A percentile compares a stretch with the other conserved stretches of the same genome.
phyloP scores from a whole-genome alignment of 2,797 vertebrate genomes.

The Thamnophis elegans region DNA sequence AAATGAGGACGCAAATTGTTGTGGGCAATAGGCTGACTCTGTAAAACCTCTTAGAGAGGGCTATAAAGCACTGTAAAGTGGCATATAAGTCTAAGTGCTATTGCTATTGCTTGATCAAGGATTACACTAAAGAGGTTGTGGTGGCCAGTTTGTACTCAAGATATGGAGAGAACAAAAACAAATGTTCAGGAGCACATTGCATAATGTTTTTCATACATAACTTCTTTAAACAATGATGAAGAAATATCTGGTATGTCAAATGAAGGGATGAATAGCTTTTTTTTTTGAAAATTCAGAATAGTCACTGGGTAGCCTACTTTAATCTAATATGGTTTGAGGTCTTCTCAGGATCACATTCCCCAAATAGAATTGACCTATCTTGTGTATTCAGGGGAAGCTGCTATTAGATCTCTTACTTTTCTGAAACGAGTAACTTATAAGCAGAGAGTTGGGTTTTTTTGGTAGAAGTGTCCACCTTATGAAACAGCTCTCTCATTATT shows the following conservation, averaged over 20 bases:
- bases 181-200: neutral
- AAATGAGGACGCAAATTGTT: no score
- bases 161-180: neutral
- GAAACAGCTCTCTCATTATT: neutral
- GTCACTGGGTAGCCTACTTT: neutral
- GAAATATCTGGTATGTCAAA: neutral
- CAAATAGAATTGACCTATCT: neutral
- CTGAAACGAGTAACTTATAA: neutral
- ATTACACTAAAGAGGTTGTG: neutral
- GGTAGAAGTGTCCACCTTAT: neutral
- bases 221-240: neutral
- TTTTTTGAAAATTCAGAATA: neutral
- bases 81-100: no score
- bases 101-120: neutral
- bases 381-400: neutral
- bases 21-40: no score
- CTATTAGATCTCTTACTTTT: neutral
- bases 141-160: neutral
- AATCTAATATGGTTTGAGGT: neutral
- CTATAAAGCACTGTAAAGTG: no score
- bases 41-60: no score
- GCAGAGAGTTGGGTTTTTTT: neutral
- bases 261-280: neutral
- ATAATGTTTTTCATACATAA: neutral
- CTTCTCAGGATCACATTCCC: neutral